Evolutionary conservation across 2,113 vertebrate genomes (phyloP).

Genomic region (Corapipo altera): DNA sequence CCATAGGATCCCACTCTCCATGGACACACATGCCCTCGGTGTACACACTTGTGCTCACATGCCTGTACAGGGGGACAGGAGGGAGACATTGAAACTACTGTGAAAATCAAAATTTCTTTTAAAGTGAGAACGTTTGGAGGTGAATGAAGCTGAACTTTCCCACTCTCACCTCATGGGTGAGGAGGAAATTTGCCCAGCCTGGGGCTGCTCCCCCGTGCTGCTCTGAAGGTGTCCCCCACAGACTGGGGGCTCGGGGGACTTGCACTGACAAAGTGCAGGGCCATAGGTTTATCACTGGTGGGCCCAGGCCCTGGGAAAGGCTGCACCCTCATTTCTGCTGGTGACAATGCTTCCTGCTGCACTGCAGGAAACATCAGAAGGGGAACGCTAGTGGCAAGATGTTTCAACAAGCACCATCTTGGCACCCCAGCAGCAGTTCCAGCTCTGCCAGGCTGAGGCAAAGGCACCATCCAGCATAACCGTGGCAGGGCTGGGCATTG

Average conservation of each 20-base stretch:
- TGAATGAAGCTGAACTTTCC: neutral
- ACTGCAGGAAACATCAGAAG: neutral
- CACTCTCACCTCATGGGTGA: accelerated
- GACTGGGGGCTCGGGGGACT: neutral
- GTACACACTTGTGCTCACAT: accelerated
- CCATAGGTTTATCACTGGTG: neutral
- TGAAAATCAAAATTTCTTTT: neutral
- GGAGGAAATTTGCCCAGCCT: neutral
- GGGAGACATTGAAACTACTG: neutral
- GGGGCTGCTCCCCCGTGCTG: neutral
- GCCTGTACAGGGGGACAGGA: neutral
- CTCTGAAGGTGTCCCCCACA: neutral
- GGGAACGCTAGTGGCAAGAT: accelerated
- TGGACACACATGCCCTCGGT: accelerated
- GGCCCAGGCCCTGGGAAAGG: neutral
- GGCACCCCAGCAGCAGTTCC: neutral
- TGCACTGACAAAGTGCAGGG: neutral
- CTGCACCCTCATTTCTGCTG: neutral
- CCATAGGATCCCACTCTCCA: neutral
- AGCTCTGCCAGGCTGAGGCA: neutral
- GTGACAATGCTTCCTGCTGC: neutral
- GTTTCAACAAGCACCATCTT: accelerated
- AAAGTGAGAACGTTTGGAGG: neutral
- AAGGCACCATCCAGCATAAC: neutral
- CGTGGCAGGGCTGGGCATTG: neutral